Conservation (phyloP, 2,888 invertebrate species). For the Cerastis rubricosa region DNA sequence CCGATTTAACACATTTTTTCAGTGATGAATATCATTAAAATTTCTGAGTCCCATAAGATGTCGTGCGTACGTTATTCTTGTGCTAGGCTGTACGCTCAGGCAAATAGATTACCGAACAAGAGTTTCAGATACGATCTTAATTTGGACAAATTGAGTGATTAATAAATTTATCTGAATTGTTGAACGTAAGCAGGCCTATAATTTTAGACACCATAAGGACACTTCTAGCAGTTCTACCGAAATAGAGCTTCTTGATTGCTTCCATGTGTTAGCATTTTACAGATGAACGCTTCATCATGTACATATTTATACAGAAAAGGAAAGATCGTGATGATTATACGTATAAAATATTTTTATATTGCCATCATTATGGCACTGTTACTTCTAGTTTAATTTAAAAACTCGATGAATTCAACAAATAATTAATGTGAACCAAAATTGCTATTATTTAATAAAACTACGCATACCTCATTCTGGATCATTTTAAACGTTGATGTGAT, state of each 20-base stretch:
- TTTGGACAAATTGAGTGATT: slow-evolving; percentile 36
- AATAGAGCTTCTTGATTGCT: slow-evolving; percentile 5
- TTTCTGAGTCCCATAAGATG: background rate
- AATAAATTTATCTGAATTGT: slow-evolving; percentile 22
- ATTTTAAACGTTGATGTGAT: background rate
- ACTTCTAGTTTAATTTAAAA: background rate
- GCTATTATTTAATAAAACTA: slow-evolving; percentile 8
- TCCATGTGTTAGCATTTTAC: background rate
- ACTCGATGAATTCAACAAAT: background rate
- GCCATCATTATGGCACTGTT: background rate
- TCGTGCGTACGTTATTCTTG: background rate
- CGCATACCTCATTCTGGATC: slow-evolving; percentile 28
- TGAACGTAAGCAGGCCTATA: background rate
- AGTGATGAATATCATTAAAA: background rate
- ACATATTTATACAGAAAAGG: background rate
- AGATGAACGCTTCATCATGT: slow-evolving; percentile 1
- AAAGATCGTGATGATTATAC: too few relatives aligned
- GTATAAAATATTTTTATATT: too few relatives aligned
- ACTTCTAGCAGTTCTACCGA: background rate
- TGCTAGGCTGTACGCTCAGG: slow-evolving; percentile 7
- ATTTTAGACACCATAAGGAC: slow-evolving; percentile 20
- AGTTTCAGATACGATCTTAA: slow-evolving; percentile 34
- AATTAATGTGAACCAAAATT: background rate
- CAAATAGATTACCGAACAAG: slow-evolving; percentile 18
- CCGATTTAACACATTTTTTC: background rate